Evolutionary conservation across 1,140 invertebrate genomes (phyloP).

Genomic region (Drosophila oshimai): DNA sequence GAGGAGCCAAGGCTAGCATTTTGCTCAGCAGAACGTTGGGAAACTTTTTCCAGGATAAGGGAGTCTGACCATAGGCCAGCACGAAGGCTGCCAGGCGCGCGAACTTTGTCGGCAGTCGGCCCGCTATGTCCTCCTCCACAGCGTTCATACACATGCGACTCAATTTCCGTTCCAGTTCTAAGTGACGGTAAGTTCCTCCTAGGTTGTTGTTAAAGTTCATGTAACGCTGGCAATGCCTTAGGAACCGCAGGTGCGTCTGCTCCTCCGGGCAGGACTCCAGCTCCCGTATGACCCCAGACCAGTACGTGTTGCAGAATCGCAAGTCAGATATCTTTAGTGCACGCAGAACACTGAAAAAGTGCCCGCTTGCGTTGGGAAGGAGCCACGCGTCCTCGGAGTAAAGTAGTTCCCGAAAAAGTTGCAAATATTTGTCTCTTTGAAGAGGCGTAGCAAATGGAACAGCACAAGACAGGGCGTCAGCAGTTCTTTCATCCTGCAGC

Average conservation of each 20-base stretch:
- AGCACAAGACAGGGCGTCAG: slow-evolving; percentile 59
- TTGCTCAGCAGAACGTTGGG: slow-evolving; percentile 71
- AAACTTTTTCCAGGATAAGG: slow-evolving; percentile 64
- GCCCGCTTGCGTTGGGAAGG: slow-evolving; percentile 32
- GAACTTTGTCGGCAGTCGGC: slow-evolving; percentile 80
- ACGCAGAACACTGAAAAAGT: slow-evolving; percentile 81
- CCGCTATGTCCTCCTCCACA: slow-evolving; percentile 73
- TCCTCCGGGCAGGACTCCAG: slow-evolving; percentile 47
- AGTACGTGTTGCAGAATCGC: slow-evolving; percentile 81
- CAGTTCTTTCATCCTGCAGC: slow-evolving; percentile 21
- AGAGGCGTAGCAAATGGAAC: slow-evolving; percentile 71
- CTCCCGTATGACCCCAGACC: slow-evolving; percentile 67
- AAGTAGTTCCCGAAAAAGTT: slow-evolving; percentile 68
- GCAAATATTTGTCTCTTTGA: slow-evolving; percentile 69
- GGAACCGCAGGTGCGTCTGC: slow-evolving; percentile 67
- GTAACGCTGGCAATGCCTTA: slow-evolving; percentile 83
- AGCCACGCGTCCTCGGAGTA: slow-evolving; percentile 41
- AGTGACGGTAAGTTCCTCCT: slow-evolving; percentile 83
- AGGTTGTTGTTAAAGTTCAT: slow-evolving; percentile 84
- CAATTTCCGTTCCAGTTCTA: slow-evolving; percentile 82
- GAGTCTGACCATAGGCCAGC: slow-evolving; percentile 82
- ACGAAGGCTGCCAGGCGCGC: slow-evolving; percentile 82
- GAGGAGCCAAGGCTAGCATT: slow-evolving; percentile 68
- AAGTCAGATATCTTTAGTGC: slow-evolving; percentile 82
- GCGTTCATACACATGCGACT: slow-evolving; percentile 77